phyloP scores from a whole-genome alignment of 2,113 vertebrate genomes.

The Thermophis baileyi region DNA sequence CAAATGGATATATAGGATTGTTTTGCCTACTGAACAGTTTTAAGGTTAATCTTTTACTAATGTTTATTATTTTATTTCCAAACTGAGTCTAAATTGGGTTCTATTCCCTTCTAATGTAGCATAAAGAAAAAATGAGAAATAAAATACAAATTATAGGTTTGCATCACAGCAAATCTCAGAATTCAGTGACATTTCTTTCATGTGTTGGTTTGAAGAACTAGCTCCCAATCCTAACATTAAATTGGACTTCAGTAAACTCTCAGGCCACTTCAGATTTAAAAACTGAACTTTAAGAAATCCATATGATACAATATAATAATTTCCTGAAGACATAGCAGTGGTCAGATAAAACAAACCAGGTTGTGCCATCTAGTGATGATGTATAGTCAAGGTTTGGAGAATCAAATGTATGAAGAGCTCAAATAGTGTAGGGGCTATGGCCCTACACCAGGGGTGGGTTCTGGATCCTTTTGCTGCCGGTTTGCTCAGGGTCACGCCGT shows the following conservation, averaged over 20 bases:
- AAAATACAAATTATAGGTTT: neutral
- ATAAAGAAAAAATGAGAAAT: neutral
- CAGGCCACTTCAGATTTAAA: neutral
- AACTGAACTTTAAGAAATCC: neutral
- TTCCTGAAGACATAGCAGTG: neutral
- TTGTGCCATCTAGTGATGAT: neutral
- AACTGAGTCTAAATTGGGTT: neutral
- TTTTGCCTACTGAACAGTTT: neutral
- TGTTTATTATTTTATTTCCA: neutral
- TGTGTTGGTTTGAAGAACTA: neutral
- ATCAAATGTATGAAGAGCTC: neutral
- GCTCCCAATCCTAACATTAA: neutral
- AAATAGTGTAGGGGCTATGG: neutral
- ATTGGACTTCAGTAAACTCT: neutral
- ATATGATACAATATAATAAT: neutral
- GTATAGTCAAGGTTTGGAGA: neutral
- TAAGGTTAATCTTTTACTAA: neutral
- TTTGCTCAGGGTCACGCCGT: too few relatives aligned
- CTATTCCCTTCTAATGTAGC: neutral
- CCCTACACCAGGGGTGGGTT: too few relatives aligned
- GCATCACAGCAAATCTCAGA: neutral
- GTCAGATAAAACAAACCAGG: neutral
- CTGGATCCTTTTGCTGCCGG: too few relatives aligned
- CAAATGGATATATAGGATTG: neutral
- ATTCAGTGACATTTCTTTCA: neutral